Percentiles rank a stretch among this genome's conserved stretches.
Conservation (phyloP, 1,140 invertebrate species). For the Heliothis virescens region DNA sequence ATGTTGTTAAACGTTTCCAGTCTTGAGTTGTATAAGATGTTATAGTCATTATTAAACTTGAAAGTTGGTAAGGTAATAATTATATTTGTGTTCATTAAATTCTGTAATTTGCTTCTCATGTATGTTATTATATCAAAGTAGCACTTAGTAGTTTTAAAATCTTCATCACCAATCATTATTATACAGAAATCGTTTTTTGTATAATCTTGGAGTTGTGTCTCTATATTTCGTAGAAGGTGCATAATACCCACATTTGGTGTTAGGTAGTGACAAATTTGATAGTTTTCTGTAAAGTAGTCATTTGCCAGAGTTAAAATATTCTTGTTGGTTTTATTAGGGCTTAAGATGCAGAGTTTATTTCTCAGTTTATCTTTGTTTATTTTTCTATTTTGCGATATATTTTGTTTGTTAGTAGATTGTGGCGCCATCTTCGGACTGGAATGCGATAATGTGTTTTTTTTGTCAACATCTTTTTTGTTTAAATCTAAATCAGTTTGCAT, state of each 20-base stretch:
- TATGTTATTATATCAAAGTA: conserved; percentile 15
- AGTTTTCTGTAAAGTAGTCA: not conserved
- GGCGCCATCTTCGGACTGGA: no score
- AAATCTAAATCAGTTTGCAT: not conserved
- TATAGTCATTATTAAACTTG: not conserved
- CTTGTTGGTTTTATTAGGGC: no score
- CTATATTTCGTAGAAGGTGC: no score
- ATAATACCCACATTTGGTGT: no score
- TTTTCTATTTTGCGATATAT: no score
- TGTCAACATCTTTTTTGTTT: not conserved
- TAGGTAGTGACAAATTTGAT: no score
- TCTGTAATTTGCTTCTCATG: not conserved
- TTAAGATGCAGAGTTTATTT: not conserved
- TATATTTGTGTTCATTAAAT: conserved; percentile 2
- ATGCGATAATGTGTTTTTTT: no score
- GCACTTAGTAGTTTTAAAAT: not conserved
- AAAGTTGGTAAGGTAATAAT: conserved; percentile 6
- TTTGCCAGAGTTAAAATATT: not conserved
- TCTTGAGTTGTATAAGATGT: not conserved
- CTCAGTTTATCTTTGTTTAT: not conserved
- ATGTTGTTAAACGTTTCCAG: not conserved
- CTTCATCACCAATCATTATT: no score
- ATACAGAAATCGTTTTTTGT: no score
- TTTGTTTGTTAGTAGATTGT: no score
- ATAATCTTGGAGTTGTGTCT: no score